Evolutionary conservation across 2,113 vertebrate species (phyloP).

Genomic region (Rhynchopsitta pachyrhyncha): DNA sequence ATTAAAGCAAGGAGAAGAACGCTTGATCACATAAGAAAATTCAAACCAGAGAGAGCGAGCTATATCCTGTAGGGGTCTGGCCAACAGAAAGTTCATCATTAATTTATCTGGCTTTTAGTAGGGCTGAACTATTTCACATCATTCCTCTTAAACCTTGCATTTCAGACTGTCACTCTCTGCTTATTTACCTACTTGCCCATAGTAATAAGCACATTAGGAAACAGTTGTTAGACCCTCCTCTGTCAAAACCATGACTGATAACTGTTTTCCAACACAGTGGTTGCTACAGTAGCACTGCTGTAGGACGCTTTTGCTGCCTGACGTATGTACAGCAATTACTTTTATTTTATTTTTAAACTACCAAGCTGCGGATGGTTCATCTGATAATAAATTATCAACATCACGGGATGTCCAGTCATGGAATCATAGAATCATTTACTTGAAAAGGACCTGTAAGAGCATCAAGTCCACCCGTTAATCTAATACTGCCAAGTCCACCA

Average conservation of each 20-base stretch:
- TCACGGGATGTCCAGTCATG: not conserved
- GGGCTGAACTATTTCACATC: not conserved
- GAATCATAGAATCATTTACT: not conserved
- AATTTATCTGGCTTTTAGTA: not conserved
- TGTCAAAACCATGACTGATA: not conserved
- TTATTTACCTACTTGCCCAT: not conserved
- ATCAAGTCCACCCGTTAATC: not conserved
- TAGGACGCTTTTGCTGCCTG: not conserved
- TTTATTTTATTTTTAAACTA: not conserved
- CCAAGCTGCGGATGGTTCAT: not conserved
- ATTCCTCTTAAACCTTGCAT: not conserved
- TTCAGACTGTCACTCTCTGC: not conserved
- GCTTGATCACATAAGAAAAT: not conserved
- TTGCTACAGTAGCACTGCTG: not conserved
- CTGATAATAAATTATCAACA: not conserved
- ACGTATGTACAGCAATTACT: not conserved
- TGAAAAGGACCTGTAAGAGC: not conserved
- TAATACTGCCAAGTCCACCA: not conserved
- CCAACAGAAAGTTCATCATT: not conserved
- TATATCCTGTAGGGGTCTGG: not conserved
- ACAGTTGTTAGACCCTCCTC: not conserved
- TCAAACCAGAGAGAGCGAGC: not conserved
- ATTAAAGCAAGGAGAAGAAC: not conserved
- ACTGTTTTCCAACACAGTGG: not conserved
- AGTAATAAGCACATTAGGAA: not conserved